Base-by-base conservation (phyloP, 1,140 invertebrate genomes). In the Dendroctonus ponderosae region DNA sequence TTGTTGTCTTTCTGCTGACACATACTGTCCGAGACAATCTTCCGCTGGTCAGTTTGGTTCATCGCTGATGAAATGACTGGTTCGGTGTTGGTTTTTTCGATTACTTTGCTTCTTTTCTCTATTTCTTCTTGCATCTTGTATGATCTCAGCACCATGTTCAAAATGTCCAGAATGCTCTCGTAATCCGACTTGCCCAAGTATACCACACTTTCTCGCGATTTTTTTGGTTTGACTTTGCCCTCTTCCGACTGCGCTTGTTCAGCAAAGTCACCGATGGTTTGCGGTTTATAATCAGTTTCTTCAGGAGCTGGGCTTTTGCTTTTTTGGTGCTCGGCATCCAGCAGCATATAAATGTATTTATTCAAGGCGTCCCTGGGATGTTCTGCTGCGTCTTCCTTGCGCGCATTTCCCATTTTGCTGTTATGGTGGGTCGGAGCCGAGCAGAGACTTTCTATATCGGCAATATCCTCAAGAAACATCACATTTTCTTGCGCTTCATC, bases 321-420 rank as follows among this genome's bases (percentile, higher is more conserved):
- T 11, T 53, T 37, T 43, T 67, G n/a, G 15, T n/a, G 37, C 26
- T 56, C 66, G 6, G 39, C 53, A 52, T 68, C 66, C 2, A 50
- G n/a, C 3, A 67, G 52, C 15, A 67, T 26, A 37, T 54, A 61
- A 26, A 67, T 67, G 39, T 67, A 67, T 42, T 62, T 67, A 9
- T 67, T 46, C 41, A 67, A 48, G 12, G 53, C 38, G 15, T 58
- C n/a, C 11, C 51, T 14, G 7, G 8, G 26, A 7, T 53, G 9
- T 54, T 53, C 41, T 37, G 26, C 12, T 11, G 26, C 3, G 3
- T 49, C 38, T 48, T 39, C 6, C 14, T 48, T 41, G 7, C 7
- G 41, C 5, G 52, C n/a, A 48, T 5, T 6, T 44, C 15, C 7
- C 15, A 53, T 12, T 7, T 39, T 44, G 5, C n/a, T 9, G n/a